Percentiles rank a stretch among this genome's conserved stretches.
These are phyloP conservation scores for Nomada ferruginata DNA, from an alignment of 2,888 invertebrate genomes.

Conservation along the genomic window DNA sequence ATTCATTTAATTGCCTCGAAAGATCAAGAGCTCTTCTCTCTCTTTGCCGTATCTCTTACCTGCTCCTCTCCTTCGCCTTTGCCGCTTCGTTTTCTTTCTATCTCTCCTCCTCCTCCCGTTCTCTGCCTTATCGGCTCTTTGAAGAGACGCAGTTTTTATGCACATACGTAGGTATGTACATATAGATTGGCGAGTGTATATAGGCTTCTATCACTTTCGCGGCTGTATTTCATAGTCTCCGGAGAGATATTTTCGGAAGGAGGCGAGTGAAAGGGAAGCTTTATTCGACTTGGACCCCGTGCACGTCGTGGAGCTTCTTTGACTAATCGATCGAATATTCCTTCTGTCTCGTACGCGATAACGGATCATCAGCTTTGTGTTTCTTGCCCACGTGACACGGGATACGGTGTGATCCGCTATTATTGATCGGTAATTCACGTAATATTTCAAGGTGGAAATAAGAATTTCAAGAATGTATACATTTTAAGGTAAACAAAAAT, in stretches of 20 bases:
- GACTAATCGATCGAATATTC: too few species aligned
- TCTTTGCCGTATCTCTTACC: conserved; percentile 57
- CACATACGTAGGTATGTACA: conserved; percentile 9
- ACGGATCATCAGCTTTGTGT: too few species aligned
- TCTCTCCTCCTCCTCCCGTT: conserved; percentile 24
- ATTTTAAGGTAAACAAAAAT: too few species aligned
- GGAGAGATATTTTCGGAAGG: not conserved
- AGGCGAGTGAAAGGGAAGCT: not conserved
- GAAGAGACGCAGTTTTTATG: conserved; percentile 18
- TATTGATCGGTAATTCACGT: too few species aligned
- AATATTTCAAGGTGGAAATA: too few species aligned
- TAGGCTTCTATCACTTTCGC: conserved; percentile 2
- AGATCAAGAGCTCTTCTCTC: conserved; percentile 71
- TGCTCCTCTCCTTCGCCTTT: conserved; percentile 40
- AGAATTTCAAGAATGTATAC: too few species aligned
- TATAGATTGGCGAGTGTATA: conserved; percentile 27
- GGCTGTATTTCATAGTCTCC: not conserved
- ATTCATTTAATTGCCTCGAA: conserved; percentile 75
- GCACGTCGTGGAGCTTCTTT: not conserved
- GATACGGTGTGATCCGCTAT: too few species aligned
- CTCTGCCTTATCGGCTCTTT: conserved; percentile 3
- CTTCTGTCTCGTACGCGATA: too few species aligned
- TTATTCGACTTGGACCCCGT: not conserved
- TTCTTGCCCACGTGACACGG: too few species aligned
- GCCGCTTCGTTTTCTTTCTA: conserved; percentile 26